Conservation (phyloP, 2,113 vertebrate genomes). For the Arothron firmamentum region DNA sequence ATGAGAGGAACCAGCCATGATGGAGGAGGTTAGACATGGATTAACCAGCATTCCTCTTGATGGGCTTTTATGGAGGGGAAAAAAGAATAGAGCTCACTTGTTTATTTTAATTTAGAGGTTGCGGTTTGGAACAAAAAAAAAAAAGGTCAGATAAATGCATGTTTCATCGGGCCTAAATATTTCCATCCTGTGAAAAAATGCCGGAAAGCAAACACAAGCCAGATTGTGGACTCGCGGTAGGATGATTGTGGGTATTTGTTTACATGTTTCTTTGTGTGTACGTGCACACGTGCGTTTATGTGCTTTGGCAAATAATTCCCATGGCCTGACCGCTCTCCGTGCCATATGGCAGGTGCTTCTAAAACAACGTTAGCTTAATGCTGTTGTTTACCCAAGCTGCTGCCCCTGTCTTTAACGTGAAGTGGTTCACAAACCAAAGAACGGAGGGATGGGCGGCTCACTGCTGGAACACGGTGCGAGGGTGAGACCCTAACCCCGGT, state of each 20-base stretch:
- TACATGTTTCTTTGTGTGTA: slow-evolving; percentile 54
- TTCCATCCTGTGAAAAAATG: slow-evolving; percentile 72
- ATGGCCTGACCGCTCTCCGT: slow-evolving; percentile 47
- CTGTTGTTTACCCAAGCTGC: slow-evolving; percentile 47
- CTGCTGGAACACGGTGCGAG: slow-evolving; percentile 18
- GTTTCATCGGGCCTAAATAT: slow-evolving; percentile 74
- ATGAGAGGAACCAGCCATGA: slow-evolving; percentile 55
- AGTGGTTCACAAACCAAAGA: slow-evolving; percentile 47
- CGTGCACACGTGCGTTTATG: slow-evolving; percentile 32
- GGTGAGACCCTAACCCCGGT: slow-evolving; percentile 25
- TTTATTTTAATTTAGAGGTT: slow-evolving; percentile 75
- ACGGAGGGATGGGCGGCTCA: slow-evolving; percentile 10
- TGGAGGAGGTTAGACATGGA: slow-evolving; percentile 61
- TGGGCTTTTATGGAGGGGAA: slow-evolving; percentile 67
- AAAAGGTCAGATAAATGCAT: slow-evolving; percentile 68
- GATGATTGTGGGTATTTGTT: slow-evolving; percentile 70
- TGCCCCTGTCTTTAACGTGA: slow-evolving; percentile 35
- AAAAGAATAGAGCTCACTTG: slow-evolving; percentile 64
- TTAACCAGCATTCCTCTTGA: slow-evolving; percentile 70
- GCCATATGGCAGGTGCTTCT: slow-evolving; percentile 67
- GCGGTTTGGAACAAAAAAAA: slow-evolving; percentile 46
- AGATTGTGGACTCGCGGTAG: slow-evolving; percentile 67
- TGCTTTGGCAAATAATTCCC: slow-evolving; percentile 54
- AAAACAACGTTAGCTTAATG: slow-evolving; percentile 51
- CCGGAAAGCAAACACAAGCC: slow-evolving; percentile 71